A percentile compares a stretch with the other conserved stretches of the same genome.
Evolutionary conservation across 1,140 invertebrate species (phyloP).

Genomic region (Cotesia typhae): DNA sequence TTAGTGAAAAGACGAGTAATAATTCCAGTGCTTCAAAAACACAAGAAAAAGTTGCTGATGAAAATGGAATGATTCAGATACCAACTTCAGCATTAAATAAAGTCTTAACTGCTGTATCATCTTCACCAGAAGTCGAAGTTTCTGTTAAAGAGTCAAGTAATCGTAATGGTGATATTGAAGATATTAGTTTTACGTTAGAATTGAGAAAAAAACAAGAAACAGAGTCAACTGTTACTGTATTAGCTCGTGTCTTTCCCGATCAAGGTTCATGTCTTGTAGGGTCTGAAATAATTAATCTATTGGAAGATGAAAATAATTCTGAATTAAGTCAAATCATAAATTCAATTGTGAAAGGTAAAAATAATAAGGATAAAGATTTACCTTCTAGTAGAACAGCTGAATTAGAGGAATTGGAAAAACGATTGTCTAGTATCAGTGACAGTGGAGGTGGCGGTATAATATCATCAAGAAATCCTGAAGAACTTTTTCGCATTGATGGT

Average conservation of each 20-base stretch:
- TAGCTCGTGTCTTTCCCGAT: slow-evolving; percentile 62
- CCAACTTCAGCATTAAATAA: slow-evolving; percentile 61
- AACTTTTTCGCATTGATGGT: slow-evolving; percentile 61
- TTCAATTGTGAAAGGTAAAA: slow-evolving; percentile 45
- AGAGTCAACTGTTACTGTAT: slow-evolving; percentile 47
- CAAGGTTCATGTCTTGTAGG: slow-evolving; percentile 61
- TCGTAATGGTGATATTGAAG: slow-evolving; percentile 54
- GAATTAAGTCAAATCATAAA: slow-evolving; percentile 57
- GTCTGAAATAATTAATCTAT: slow-evolving; percentile 53
- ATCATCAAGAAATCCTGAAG: slow-evolving; percentile 54
- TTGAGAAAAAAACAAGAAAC: slow-evolving; percentile 56
- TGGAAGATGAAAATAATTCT: slow-evolving; percentile 53
- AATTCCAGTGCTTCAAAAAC: neutral
- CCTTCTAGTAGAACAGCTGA: slow-evolving; percentile 50
- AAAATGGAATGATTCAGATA: slow-evolving; percentile 57
- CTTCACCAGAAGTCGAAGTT: slow-evolving; percentile 57
- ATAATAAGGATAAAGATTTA: slow-evolving; percentile 41
- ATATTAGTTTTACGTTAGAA: slow-evolving; percentile 63
- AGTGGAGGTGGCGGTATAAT: neutral
- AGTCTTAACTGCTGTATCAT: slow-evolving; percentile 56
- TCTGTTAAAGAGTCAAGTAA: slow-evolving; percentile 61
- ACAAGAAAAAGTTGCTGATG: slow-evolving; percentile 13
- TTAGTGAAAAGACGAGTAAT: neutral
- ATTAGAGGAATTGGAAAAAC: slow-evolving; percentile 52
- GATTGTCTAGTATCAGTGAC: slow-evolving; percentile 40